phyloP scores from a whole-genome alignment of 1,140 invertebrate species.

The Portunus trituberculatus region DNA sequence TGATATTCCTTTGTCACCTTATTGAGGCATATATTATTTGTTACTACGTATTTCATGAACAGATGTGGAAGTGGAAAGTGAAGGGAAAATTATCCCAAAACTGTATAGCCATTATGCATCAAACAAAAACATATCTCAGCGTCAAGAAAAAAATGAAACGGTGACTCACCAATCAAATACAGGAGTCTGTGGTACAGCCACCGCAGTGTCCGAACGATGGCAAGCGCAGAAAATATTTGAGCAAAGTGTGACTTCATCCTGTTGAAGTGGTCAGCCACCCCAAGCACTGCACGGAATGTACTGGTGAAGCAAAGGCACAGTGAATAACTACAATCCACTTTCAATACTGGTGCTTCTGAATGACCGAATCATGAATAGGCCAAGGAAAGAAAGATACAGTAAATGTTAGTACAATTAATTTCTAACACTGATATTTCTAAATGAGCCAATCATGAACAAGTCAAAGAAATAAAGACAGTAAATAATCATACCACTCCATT shows the following conservation, averaged over 20 bases:
- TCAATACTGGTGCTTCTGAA: too few species aligned
- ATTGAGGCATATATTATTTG: too few species aligned
- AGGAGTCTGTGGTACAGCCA: slow-evolving; percentile 70
- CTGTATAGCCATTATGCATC: not conserved
- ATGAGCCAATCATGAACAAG: not conserved
- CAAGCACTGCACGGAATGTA: slow-evolving; percentile 96
- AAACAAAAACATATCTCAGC: too few species aligned
- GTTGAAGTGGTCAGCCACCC: slow-evolving; percentile 96
- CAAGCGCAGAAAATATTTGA: slow-evolving; percentile 86
- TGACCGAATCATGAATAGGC: too few species aligned
- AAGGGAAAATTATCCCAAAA: not conserved
- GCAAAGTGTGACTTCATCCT: slow-evolving; percentile 90
- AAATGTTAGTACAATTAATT: too few species aligned
- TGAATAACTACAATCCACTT: too few species aligned
- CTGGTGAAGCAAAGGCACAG: slow-evolving; percentile 81
- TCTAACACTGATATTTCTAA: not conserved
- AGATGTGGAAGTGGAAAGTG: not conserved
- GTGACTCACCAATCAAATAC: slow-evolving; percentile 57
- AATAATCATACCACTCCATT: too few species aligned
- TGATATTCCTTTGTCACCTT: too few species aligned
- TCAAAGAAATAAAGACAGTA: not conserved
- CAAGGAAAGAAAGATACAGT: too few species aligned
- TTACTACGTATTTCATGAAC: too few species aligned
- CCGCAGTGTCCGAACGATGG: slow-evolving; percentile 64
- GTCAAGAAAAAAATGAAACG: too few species aligned